These are phyloP conservation scores for Rugalucina vietnamica DNA, from an alignment of 2,888 invertebrate genomes.

Conservation along the genomic window DNA sequence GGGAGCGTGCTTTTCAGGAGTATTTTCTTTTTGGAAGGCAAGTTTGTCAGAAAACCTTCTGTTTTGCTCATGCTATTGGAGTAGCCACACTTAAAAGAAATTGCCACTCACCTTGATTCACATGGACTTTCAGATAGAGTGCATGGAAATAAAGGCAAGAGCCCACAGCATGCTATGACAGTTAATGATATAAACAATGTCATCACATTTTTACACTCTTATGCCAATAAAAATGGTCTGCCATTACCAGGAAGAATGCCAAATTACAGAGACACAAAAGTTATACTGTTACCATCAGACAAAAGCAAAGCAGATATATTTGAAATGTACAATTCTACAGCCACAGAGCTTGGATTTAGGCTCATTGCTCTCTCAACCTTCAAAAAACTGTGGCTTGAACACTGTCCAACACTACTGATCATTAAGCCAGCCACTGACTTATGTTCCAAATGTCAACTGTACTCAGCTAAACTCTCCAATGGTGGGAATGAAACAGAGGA, in stretches of 20 bases:
- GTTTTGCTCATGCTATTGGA: background rate
- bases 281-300: no score
- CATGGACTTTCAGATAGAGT: background rate
- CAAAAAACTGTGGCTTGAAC: background rate
- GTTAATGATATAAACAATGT: background rate
- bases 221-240: background rate
- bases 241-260: background rate
- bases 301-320: background rate
- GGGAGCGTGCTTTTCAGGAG: background rate
- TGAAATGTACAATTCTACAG: background rate
- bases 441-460: background rate
- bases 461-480: background rate
- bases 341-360: background rate
- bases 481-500: background rate
- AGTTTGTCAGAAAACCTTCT: background rate
- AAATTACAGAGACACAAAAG: background rate
- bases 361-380: background rate
- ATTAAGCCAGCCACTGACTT: background rate
- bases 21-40: background rate
- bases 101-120: background rate
- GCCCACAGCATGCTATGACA: background rate
- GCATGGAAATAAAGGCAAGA: background rate
- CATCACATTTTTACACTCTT: background rate
- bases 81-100: background rate
- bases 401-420: background rate